Conservation (phyloP, 2,797 vertebrate species). For the Chromobotia macracanthus region DNA sequence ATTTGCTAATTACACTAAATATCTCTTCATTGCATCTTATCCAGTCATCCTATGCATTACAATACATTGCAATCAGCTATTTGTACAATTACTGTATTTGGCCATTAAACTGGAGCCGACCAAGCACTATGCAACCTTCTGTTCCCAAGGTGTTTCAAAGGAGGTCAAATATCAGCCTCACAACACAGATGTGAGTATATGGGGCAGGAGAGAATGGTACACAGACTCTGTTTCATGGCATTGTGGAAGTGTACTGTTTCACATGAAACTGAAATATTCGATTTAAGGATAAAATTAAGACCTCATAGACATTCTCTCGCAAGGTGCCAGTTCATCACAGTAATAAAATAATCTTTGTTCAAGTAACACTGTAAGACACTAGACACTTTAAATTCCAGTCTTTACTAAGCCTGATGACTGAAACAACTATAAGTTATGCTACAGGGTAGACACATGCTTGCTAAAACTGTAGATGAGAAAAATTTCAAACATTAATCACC, state of each 20-base stretch:
- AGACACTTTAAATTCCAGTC: no score
- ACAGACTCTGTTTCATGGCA: no score
- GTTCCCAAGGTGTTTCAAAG: slow-evolving; percentile 30
- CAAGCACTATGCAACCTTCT: slow-evolving; percentile 28
- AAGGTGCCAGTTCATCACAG: slow-evolving; percentile 17
- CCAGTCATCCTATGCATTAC: slow-evolving; percentile 22
- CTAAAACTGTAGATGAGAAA: no score
- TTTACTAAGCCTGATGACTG: no score
- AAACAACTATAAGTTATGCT: no score
- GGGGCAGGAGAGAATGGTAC: slow-evolving; percentile 5
- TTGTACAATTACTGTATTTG: slow-evolving; percentile 47
- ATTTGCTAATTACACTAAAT: slow-evolving; percentile 52
- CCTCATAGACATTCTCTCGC: slow-evolving; percentile 24
- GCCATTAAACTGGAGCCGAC: slow-evolving; percentile 16
- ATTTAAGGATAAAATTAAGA: slow-evolving; percentile 10
- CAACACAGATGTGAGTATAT: slow-evolving; percentile 45
- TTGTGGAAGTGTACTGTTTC: no score
- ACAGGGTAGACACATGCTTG: no score
- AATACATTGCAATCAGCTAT: slow-evolving; percentile 26
- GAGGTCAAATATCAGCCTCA: slow-evolving; percentile 38
- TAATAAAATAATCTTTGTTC: neutral
- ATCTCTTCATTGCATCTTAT: slow-evolving; percentile 19
- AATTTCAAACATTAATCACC: no score
- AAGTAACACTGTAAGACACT: no score
- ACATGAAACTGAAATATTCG: slow-evolving; percentile 4